Percentiles rank a stretch among this genome's conserved stretches.
Evolutionary conservation across 1,140 invertebrate species (phyloP).

Genomic region (Panagrolaimus sp.): DNA sequence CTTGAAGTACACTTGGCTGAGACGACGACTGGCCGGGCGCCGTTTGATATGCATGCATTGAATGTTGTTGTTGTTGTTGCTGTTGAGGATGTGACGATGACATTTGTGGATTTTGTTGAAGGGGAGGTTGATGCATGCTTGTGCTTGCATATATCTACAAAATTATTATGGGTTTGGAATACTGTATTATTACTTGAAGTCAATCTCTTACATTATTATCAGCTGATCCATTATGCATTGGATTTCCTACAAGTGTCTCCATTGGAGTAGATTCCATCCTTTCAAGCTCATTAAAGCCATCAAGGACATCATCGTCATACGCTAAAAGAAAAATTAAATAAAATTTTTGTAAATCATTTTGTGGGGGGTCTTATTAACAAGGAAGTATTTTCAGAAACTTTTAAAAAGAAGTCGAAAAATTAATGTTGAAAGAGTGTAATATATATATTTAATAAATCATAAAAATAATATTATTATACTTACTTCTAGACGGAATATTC

Average conservation of each 20-base stretch:
- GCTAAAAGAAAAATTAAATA: background rate
- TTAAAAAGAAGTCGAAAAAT: background rate
- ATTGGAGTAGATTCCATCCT: background rate
- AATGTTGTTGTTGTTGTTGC: no score
- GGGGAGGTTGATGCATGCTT: slow-evolving; percentile 5
- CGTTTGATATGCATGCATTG: no score
- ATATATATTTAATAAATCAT: background rate
- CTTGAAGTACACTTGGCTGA: slow-evolving; percentile 26
- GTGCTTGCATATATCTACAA: slow-evolving; percentile 13
- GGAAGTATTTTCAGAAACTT: background rate
- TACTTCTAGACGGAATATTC: slow-evolving; percentile 12
- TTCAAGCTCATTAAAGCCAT: slow-evolving; percentile 4
- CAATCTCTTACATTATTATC: slow-evolving; percentile 3
- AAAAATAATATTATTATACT: background rate
- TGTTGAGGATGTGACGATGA: no score
- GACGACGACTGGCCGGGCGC: background rate
- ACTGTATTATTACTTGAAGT: background rate
- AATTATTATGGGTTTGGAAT: background rate
- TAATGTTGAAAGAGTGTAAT: background rate
- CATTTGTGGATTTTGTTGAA: no score
- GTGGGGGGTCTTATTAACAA: no score
- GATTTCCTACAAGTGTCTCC: background rate
- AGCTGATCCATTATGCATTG: slow-evolving; percentile 13
- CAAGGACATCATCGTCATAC: background rate
- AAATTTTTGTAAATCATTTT: no score